phyloP scores from a whole-genome alignment of 1,140 invertebrate species.

The Hyles vespertilio region DNA sequence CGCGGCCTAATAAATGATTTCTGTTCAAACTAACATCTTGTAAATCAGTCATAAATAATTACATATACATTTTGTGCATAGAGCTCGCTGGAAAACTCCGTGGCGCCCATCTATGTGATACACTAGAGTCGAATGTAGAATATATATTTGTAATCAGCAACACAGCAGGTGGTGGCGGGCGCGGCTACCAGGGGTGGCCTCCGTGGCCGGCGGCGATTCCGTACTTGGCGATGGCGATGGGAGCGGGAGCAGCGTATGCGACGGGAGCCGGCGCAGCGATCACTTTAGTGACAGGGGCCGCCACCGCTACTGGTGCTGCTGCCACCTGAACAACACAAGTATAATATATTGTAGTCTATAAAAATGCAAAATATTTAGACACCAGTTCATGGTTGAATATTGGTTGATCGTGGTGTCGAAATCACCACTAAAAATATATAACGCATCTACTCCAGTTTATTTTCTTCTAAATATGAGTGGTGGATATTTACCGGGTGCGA shows the following conservation, averaged over 20 bases:
- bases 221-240: constrained; percentile 29
- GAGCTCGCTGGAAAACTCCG: too few relatives aligned
- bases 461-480: too few relatives aligned
- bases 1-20: constrained; percentile 18
- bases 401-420: background rate
- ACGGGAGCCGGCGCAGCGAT: constrained; percentile 65
- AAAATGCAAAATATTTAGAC: background rate
- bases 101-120: too few relatives aligned
- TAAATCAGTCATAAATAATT: constrained; percentile 13
- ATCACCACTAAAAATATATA: too few relatives aligned
- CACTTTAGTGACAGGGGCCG: constrained; percentile 37
- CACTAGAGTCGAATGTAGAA: too few relatives aligned
- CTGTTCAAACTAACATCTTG: constrained; percentile 16
- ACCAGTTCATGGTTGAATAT: too few relatives aligned
- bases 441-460: too few relatives aligned
- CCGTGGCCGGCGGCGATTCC: constrained; percentile 37
- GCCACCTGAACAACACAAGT: constrained; percentile 31
- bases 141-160: constrained; percentile 3
- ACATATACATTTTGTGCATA: background rate
- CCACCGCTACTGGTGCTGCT: constrained; percentile 44
- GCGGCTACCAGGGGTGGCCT: constrained; percentile 50
- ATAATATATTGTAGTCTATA: background rate
- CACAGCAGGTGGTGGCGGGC: background rate
- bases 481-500: constrained; percentile 50
- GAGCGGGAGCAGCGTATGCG: constrained; percentile 40